Evolutionary conservation across 2,888 invertebrate genomes (phyloP).

Genomic region (Agriopis marginaria): DNA sequence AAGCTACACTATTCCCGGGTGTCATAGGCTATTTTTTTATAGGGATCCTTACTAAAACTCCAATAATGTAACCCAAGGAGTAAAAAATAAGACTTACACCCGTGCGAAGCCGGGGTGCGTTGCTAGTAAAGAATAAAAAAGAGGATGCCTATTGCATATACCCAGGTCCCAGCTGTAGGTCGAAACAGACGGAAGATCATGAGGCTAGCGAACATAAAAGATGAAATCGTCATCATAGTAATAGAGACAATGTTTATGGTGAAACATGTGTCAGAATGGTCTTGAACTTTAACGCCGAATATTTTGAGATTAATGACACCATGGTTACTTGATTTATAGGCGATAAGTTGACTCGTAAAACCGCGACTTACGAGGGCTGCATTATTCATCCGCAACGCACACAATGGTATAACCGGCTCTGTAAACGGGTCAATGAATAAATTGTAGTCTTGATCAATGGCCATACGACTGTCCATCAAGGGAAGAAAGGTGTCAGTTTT

Average conservation of each 20-base stretch:
- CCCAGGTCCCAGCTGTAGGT: neutral
- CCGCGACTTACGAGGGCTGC: slow-evolving; percentile 64
- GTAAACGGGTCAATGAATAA: slow-evolving; percentile 60
- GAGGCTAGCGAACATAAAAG: neutral
- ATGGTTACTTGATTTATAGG: slow-evolving; percentile 57
- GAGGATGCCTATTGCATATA: neutral
- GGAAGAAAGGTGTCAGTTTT: slow-evolving; percentile 32
- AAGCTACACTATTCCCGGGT: too few relatives aligned
- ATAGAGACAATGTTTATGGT: slow-evolving; percentile 18
- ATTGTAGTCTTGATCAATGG: slow-evolving; percentile 59
- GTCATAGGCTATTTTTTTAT: too few relatives aligned
- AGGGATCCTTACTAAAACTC: too few relatives aligned
- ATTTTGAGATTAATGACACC: slow-evolving; percentile 51
- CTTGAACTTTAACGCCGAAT: slow-evolving; percentile 50
- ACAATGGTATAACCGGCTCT: slow-evolving; percentile 62
- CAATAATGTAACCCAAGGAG: too few relatives aligned
- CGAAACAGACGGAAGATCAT: neutral
- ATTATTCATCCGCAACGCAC: slow-evolving; percentile 66
- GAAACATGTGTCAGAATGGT: slow-evolving; percentile 34
- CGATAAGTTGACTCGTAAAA: slow-evolving; percentile 61
- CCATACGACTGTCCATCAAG: slow-evolving; percentile 41
- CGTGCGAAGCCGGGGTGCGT: too few relatives aligned
- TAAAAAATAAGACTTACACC: too few relatives aligned
- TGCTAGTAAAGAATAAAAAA: too few relatives aligned
- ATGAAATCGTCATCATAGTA: slow-evolving; percentile 20